Percentiles rank a stretch among this genome's conserved stretches.
Evolutionary conservation across 37 sponge, comb jelly and placozoan genomes (phyloP).

Genomic region (Tethya wilhelma): DNA sequence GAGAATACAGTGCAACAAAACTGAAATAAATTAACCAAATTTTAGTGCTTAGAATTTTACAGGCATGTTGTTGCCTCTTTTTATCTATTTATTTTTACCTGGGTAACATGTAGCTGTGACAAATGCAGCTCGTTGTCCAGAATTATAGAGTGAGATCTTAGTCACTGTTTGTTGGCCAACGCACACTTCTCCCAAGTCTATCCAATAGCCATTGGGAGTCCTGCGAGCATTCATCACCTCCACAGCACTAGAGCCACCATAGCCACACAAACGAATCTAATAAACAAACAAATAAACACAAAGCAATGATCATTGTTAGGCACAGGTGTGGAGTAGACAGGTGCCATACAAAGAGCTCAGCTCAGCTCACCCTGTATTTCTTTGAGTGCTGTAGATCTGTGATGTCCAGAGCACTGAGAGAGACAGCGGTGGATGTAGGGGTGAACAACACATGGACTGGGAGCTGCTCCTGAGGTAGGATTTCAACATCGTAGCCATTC

Average conservation of each 20-base stretch:
- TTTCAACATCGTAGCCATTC: background rate
- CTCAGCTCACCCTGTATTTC: constrained; percentile 34
- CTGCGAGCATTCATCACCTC: constrained; percentile 23
- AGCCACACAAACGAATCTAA: constrained; percentile 63
- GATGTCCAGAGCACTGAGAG: constrained; percentile 41
- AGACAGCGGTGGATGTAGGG: constrained; percentile 29
- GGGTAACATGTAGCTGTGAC: constrained; percentile 38
- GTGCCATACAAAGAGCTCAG: too few species aligned
- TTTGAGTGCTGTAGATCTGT: constrained; percentile 33
- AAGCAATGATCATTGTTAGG: too few species aligned
- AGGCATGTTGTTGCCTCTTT: background rate
- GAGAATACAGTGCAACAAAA: too few species aligned
- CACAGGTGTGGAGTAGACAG: too few species aligned
- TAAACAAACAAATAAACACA: background rate
- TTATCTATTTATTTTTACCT: background rate
- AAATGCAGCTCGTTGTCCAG: constrained; percentile 58
- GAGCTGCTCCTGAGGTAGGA: constrained; percentile 1
- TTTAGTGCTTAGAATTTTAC: background rate
- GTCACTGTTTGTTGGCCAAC: background rate
- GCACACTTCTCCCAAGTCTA: constrained; percentile 46
- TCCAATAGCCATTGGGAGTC: background rate
- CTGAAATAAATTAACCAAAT: background rate
- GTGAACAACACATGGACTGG: constrained; percentile 30
- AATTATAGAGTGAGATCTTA: constrained; percentile 51
- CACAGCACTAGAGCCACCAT: constrained; percentile 53